Evolutionary conservation across 2,113 vertebrate species (phyloP).

Genomic region (Macroglossus sobrinus): DNA sequence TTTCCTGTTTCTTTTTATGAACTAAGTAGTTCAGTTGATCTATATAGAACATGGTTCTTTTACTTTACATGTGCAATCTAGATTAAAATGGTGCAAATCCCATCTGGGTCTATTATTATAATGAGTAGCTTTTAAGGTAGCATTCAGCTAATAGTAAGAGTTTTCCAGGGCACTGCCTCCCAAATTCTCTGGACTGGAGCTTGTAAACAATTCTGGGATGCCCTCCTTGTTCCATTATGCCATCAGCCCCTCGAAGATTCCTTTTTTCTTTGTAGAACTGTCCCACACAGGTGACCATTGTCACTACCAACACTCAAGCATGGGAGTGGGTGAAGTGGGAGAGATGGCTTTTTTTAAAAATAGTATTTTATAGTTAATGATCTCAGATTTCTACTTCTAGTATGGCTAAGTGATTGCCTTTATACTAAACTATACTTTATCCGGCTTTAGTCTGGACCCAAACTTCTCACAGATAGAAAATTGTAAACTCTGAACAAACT

Average conservation of each 20-base stretch:
- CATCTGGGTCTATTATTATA: not conserved
- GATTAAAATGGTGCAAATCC: not conserved
- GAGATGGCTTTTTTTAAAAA: not conserved
- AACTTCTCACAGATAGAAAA: not conserved
- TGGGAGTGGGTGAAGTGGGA: not conserved
- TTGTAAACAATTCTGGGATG: not conserved
- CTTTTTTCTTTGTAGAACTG: not conserved
- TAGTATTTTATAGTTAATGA: not conserved
- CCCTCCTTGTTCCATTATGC: not conserved
- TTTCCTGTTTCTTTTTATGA: slow-evolving; percentile 28
- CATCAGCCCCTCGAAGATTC: not conserved
- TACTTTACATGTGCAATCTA: not conserved
- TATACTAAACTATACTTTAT: too few relatives aligned
- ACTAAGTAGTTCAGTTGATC: not conserved
- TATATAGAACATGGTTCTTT: not conserved
- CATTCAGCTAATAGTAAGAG: not conserved
- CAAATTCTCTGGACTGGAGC: not conserved
- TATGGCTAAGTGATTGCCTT: not conserved
- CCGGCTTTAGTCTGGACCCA: not conserved
- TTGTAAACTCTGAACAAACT: not conserved
- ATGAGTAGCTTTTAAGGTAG: not conserved
- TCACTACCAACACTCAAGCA: not conserved
- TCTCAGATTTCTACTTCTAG: not conserved
- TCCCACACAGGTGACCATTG: not conserved
- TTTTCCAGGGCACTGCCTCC: not conserved